Conservation (phyloP, 2,888 invertebrate genomes). For the Nomada hirtipes region DNA sequence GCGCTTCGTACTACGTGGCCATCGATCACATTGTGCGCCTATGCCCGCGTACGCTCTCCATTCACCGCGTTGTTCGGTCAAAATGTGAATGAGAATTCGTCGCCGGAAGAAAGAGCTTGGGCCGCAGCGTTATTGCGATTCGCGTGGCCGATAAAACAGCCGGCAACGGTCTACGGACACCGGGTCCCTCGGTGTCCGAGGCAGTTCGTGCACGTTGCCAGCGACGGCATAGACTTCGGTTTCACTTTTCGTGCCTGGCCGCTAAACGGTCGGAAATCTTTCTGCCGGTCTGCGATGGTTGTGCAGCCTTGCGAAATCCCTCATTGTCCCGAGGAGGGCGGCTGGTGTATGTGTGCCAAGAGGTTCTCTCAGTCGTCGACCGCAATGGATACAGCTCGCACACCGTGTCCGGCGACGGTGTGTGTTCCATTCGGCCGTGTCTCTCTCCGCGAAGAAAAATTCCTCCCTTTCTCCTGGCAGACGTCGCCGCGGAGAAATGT, state of each 20-base stretch:
- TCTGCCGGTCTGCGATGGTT: conserved; percentile 35
- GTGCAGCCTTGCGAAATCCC: conserved; percentile 69
- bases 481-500: conserved; percentile 3
- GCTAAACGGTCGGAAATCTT: conserved; percentile 77
- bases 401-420: background rate
- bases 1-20: background rate
- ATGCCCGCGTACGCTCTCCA: conserved; percentile 1
- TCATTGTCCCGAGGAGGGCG: conserved; percentile 68
- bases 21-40: background rate
- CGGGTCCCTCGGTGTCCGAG: background rate
- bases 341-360: conserved; percentile 61
- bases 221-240: conserved; percentile 68
- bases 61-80: conserved; percentile 33
- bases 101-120: conserved; percentile 31
- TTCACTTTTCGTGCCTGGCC: conserved; percentile 81
- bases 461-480: background rate
- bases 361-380: conserved; percentile 57
- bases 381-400: conserved; percentile 6
- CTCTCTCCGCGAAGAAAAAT: conserved; percentile 14
- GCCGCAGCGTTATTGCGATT: conserved; percentile 27
- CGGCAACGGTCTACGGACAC: conserved; percentile 9
- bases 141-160: conserved; percentile 39
- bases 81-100: conserved; percentile 54
- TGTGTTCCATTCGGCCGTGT: background rate
- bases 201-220: conserved; percentile 47